Percentiles rank a stretch among this genome's conserved stretches.
phyloP scores from a whole-genome alignment of 1,140 invertebrate genomes.

The Apolygus lucorum region DNA sequence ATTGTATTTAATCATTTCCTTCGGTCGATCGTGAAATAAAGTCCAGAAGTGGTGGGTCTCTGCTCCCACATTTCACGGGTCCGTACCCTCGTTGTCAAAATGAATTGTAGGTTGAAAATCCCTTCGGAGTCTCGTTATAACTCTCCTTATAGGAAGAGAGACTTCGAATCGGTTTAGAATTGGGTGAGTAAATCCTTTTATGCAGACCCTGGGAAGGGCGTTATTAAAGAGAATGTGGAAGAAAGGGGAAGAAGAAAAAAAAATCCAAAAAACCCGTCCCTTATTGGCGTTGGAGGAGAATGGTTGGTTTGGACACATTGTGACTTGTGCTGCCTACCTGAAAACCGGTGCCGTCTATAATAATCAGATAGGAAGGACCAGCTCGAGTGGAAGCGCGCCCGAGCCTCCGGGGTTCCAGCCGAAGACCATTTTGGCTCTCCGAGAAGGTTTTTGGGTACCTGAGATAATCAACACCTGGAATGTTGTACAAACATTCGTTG shows the following conservation, averaged over 20 bases:
- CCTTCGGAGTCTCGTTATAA: no score
- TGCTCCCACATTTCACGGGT: no score
- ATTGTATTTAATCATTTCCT: no score
- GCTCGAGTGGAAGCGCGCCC: neutral
- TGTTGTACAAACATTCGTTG: neutral
- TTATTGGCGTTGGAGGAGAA: conserved; percentile 11
- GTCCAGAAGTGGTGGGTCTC: no score
- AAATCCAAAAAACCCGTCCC: neutral
- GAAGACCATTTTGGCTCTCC: neutral
- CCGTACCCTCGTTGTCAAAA: no score
- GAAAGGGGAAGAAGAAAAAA: conserved; percentile 2
- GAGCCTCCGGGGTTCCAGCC: neutral
- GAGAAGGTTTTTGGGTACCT: neutral
- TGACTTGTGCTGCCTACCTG: conserved; percentile 14
- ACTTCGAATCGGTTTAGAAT: no score
- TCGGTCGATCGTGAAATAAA: no score
- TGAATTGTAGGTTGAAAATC: no score
- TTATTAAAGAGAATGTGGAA: no score
- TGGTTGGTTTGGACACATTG: conserved; percentile 13
- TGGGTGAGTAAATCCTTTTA: no score
- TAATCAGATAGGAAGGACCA: neutral
- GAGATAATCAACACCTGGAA: conserved; percentile 8
- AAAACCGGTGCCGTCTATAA: neutral
- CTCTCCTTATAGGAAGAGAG: no score
- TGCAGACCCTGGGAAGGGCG: no score